These are phyloP conservation scores for Amblyjoppa fuscipennis DNA, from an alignment of 2,888 invertebrate genomes.

Conservation along the genomic window DNA sequence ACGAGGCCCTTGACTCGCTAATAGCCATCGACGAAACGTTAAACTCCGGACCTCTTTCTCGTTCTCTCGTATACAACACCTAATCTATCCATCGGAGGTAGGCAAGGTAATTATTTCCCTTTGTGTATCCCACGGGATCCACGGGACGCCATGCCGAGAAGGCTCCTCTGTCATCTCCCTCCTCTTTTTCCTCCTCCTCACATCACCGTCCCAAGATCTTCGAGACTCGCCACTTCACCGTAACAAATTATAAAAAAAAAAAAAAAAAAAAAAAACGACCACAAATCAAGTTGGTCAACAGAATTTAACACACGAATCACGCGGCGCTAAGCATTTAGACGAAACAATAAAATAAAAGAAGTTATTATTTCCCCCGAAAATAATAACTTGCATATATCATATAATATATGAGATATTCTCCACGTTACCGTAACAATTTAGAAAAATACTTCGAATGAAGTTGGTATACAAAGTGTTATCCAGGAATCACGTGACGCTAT, in stretches of 20 bases:
- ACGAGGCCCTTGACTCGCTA: conserved; percentile 60
- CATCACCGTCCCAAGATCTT: conserved; percentile 37
- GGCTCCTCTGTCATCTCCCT: conserved; percentile 52
- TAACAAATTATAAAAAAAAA: conserved; percentile 23
- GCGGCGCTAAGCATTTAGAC: neutral
- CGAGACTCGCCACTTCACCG: conserved; percentile 35
- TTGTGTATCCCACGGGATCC: conserved; percentile 77
- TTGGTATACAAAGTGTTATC: neutral
- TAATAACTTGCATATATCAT: neutral
- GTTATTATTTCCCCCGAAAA: too few species aligned
- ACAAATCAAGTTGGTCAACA: neutral
- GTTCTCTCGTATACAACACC: conserved; percentile 51
- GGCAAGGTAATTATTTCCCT: conserved; percentile 82
- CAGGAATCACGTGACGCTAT: neutral
- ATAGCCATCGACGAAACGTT: conserved; percentile 60
- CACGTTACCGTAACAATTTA: conserved; percentile 31
- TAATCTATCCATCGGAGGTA: conserved; percentile 73
- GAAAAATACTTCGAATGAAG: neutral
- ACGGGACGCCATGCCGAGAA: conserved; percentile 79
- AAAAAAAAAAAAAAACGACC: conserved; percentile 14
- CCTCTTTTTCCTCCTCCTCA: conserved; percentile 20
- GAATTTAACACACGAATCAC: neutral
- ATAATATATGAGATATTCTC: neutral
- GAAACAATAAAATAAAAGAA: neutral
- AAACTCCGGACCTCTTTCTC: conserved; percentile 43